These are phyloP conservation scores for Lissonota sp. DNA, from an alignment of 2,888 invertebrate species.

Conservation along the genomic window DNA sequence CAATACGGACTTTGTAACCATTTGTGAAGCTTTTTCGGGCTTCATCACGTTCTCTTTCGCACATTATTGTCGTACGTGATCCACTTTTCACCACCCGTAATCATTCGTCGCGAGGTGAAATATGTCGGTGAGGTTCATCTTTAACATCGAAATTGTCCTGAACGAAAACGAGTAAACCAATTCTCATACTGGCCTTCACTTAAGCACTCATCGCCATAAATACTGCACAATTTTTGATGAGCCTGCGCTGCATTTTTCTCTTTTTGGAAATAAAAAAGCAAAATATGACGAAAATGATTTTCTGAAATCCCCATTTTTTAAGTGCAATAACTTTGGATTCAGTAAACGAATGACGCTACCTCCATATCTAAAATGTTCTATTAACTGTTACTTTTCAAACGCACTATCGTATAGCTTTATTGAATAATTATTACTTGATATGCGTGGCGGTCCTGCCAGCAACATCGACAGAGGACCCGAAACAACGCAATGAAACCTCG, in stretches of 20 bases:
- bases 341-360: too few species aligned
- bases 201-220: background rate
- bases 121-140: constrained; percentile 62
- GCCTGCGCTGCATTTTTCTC: constrained; percentile 1
- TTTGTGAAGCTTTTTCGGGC: constrained; percentile 69
- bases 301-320: background rate
- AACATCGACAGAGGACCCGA: too few species aligned
- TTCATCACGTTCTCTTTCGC: constrained; percentile 69
- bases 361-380: too few species aligned
- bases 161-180: constrained; percentile 14
- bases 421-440: too few species aligned
- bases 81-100: constrained; percentile 65
- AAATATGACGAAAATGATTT: constrained; percentile 11
- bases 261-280: constrained; percentile 22
- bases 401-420: too few species aligned
- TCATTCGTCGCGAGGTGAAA: constrained; percentile 40
- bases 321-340: too few species aligned
- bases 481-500: too few species aligned
- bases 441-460: too few species aligned
- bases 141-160: constrained; percentile 41
- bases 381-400: too few species aligned
- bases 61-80: constrained; percentile 68
- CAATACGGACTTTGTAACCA: constrained; percentile 66
- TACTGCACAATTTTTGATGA: background rate
- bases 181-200: background rate